These are phyloP conservation scores for Diarsia mendica DNA, from an alignment of 2,888 invertebrate species.

Conservation along the genomic window DNA sequence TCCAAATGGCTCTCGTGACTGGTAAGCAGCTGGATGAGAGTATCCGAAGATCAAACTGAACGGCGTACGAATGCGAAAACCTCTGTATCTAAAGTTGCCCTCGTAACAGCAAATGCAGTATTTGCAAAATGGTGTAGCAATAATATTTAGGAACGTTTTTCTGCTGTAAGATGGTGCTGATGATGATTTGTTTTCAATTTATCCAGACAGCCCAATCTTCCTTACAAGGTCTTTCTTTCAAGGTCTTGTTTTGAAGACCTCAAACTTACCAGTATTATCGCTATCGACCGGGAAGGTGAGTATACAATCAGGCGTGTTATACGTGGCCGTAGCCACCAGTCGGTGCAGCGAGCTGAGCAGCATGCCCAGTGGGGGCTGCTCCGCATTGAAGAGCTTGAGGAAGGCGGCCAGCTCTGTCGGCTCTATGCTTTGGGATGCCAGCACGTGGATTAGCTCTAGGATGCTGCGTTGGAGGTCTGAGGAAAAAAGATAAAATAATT, in stretches of 20 bases:
- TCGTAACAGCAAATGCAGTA: no score
- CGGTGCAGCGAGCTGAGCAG: conserved; percentile 84
- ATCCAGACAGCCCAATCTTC: neutral
- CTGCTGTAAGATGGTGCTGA: neutral
- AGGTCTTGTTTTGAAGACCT: no score
- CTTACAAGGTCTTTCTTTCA: no score
- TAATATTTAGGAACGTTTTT: no score
- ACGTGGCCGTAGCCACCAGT: conserved; percentile 80
- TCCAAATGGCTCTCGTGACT: neutral
- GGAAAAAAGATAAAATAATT: neutral
- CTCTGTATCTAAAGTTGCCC: no score
- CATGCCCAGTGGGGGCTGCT: conserved; percentile 88
- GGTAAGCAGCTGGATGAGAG: neutral
- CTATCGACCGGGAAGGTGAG: conserved; percentile 87
- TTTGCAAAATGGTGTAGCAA: no score
- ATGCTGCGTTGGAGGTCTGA: conserved; percentile 92
- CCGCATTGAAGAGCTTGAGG: conserved; percentile 91
- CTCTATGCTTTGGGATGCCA: conserved; percentile 89
- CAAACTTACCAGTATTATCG: conserved; percentile 61
- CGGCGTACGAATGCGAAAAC: neutral
- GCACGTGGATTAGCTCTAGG: conserved; percentile 90
- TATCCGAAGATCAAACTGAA: neutral
- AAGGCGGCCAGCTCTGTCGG: conserved; percentile 90
- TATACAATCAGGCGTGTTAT: conserved; percentile 89
- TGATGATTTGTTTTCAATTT: no score